Conservation (phyloP, 2,888 invertebrate species). For the Trimorus sp. region DNA sequence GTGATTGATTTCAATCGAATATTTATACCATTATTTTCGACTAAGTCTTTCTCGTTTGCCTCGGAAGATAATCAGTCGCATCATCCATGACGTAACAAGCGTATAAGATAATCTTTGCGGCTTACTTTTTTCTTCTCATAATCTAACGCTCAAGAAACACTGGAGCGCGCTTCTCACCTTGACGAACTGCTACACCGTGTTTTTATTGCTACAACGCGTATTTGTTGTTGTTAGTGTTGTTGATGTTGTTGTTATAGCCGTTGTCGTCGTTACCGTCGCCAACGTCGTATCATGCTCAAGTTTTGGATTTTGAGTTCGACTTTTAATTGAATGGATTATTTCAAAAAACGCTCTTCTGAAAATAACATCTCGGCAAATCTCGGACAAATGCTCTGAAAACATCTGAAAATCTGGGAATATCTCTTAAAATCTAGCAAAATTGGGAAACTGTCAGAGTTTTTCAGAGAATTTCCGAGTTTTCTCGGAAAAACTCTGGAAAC, state of each 20-base stretch:
- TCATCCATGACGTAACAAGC: conserved; percentile 60
- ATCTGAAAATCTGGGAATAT: no score
- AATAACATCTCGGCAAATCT: no score
- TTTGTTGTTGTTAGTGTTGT: conserved; percentile 62
- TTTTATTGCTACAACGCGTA: conserved; percentile 48
- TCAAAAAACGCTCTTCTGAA: no score
- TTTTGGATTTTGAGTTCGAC: conserved; percentile 6
- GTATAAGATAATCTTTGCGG: conserved; percentile 64
- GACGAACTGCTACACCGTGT: conserved; percentile 59
- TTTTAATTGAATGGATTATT: no score
- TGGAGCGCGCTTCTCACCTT: conserved; percentile 66
- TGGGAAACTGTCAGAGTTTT: no score
- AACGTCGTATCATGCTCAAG: conserved; percentile 50
- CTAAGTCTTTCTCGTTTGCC: conserved; percentile 59
- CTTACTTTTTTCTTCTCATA: conserved; percentile 61
- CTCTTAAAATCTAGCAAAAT: no score
- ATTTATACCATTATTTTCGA: conserved; percentile 55
- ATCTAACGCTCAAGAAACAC: conserved; percentile 64
- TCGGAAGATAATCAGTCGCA: conserved; percentile 65
- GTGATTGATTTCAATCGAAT: conserved; percentile 43
- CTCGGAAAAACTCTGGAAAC: no score
- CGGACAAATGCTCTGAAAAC: no score
- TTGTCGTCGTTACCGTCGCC: conserved; percentile 35
- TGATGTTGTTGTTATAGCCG: conserved; percentile 55
- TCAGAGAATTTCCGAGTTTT: no score